A percentile compares a stretch with the other conserved stretches of the same genome.
These are phyloP conservation scores for Neocrepidodera transversa DNA, from an alignment of 2,888 invertebrate genomes.

Conservation along the genomic window DNA sequence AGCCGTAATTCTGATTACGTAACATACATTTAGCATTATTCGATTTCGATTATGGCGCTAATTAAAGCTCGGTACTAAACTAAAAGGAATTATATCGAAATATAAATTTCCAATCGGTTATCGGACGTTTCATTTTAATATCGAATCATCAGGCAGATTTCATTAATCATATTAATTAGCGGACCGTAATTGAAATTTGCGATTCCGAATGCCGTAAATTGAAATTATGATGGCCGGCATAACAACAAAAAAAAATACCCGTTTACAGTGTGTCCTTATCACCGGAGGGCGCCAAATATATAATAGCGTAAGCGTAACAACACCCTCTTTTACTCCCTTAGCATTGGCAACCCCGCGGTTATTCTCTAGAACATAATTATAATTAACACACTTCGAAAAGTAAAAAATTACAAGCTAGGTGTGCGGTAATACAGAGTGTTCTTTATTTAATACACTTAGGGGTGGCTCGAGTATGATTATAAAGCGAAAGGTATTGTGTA, in stretches of 20 bases:
- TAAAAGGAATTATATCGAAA: slow-evolving; percentile 6
- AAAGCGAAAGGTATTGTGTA: slow-evolving; percentile 14
- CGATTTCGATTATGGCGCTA: slow-evolving; percentile 9
- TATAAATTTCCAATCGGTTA: slow-evolving; percentile 17
- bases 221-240: too few species aligned
- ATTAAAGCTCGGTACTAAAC: slow-evolving; percentile 16
- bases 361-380: slow-evolving; percentile 48
- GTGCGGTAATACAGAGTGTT: slow-evolving; percentile 36
- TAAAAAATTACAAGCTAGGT: slow-evolving; percentile 47
- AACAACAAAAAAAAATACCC: too few species aligned
- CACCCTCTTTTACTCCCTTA: too few species aligned
- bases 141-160: slow-evolving; percentile 2
- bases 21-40: slow-evolving; percentile 13
- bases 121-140: slow-evolving; percentile 5
- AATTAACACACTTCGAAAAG: slow-evolving; percentile 55
- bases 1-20: background rate
- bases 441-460: slow-evolving; percentile 30
- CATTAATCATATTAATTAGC: slow-evolving; percentile 9
- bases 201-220: background rate
- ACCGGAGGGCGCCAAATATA: too few species aligned
- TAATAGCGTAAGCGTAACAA: too few species aligned
- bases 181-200: slow-evolving; percentile 4
- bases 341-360: slow-evolving; percentile 51
- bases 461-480: slow-evolving; percentile 1
- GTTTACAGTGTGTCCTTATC: too few species aligned